Evolutionary conservation across 2,888 invertebrate species (phyloP).

Genomic region (Ectemnius lituratus): DNA sequence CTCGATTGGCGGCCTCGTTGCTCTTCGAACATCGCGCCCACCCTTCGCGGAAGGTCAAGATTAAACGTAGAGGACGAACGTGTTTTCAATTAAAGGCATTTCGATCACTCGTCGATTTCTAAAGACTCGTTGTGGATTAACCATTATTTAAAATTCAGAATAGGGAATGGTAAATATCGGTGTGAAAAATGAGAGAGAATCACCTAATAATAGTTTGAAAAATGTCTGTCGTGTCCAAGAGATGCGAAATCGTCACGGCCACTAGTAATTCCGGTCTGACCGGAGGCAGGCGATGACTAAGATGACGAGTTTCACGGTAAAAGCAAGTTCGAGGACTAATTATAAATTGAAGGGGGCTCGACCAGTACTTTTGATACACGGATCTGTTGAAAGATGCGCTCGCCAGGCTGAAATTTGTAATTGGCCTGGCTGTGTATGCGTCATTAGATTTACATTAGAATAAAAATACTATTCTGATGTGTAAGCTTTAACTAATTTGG

Average conservation of each 20-base stretch:
- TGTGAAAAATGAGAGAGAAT: too few species aligned
- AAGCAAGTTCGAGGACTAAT: neutral
- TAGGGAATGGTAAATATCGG: too few species aligned
- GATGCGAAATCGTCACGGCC: too few species aligned
- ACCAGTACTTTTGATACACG: conserved; percentile 13
- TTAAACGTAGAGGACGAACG: neutral
- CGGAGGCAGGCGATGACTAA: too few species aligned
- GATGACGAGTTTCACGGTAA: neutral
- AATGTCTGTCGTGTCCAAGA: too few species aligned
- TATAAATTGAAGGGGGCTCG: neutral
- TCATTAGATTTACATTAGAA: conserved; percentile 70
- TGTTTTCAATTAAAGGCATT: neutral
- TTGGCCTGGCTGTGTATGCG: conserved; percentile 74
- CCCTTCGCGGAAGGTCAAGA: conserved; percentile 8
- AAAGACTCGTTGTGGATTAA: too few species aligned
- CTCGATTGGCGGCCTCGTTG: conserved; percentile 3
- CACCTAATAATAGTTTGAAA: too few species aligned
- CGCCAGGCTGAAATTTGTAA: conserved; percentile 70
- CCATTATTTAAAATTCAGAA: too few species aligned
- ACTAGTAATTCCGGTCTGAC: too few species aligned
- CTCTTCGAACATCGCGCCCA: neutral
- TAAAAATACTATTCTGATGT: too few species aligned
- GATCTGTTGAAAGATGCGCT: conserved; percentile 67
- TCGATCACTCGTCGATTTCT: neutral
- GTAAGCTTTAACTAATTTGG: too few species aligned